A percentile compares a stretch with the other conserved stretches of the same genome.
Evolutionary conservation across 2,113 vertebrate genomes (phyloP).

Genomic region (Gadus macrocephalus): DNA sequence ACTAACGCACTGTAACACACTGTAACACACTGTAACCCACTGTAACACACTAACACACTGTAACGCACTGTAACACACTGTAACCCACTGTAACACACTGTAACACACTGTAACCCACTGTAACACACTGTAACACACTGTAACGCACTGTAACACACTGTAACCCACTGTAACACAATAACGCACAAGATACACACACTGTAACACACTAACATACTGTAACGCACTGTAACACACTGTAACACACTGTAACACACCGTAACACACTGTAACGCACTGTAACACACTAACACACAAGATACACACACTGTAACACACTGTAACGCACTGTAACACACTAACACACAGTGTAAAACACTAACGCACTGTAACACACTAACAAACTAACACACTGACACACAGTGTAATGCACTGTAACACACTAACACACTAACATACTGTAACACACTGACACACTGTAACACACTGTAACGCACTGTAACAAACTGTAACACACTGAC

Average conservation of each 20-base stretch:
- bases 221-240: not conserved
- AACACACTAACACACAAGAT: too few relatives aligned
- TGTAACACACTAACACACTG: not conserved
- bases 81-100: too few relatives aligned
- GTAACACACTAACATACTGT: conserved; percentile 46
- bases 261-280: too few relatives aligned
- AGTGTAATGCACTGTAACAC: not conserved
- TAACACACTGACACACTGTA: not conserved
- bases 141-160: too few relatives aligned
- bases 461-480: too few relatives aligned
- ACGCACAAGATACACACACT: too few relatives aligned
- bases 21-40: not conserved
- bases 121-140: too few relatives aligned
- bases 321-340: not conserved
- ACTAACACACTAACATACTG: not conserved
- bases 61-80: not conserved
- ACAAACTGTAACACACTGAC: too few relatives aligned
- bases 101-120: not conserved
- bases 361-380: not conserved
- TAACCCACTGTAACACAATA: too few relatives aligned
- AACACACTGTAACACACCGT: conserved; percentile 1
- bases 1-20: not conserved
- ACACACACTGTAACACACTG: conserved; percentile 47
- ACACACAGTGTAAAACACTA: too few relatives aligned
- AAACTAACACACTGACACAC: not conserved